These are phyloP conservation scores for Masnerella sp. DNA, from an alignment of 2,888 invertebrate genomes.

Conservation along the genomic window DNA sequence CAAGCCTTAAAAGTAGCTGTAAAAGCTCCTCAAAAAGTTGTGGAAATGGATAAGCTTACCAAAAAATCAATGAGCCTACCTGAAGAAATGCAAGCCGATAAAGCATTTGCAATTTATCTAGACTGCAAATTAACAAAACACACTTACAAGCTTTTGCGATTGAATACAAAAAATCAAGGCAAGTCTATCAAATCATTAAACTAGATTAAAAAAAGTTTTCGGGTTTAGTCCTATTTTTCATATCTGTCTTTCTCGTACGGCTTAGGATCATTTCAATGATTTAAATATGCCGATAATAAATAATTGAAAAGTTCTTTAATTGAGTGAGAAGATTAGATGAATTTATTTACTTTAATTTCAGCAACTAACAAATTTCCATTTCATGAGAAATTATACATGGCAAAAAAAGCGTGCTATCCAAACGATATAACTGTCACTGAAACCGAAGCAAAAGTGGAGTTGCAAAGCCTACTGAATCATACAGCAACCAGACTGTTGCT, in stretches of 20 bases:
- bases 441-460: not conserved
- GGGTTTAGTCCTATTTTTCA: too few species aligned
- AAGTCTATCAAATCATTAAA: not conserved
- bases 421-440: not conserved
- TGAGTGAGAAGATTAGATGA: too few species aligned
- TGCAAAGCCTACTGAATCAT: constrained; percentile 1
- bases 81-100: not conserved
- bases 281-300: too few species aligned
- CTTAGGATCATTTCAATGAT: too few species aligned
- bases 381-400: not conserved
- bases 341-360: constrained; percentile 8
- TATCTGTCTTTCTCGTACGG: too few species aligned
- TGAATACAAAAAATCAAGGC: constrained; percentile 12
- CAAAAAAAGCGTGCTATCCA: constrained; percentile 12
- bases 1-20: not conserved
- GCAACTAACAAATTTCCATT: not conserved
- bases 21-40: not conserved
- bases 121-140: constrained; percentile 20
- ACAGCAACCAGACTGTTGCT: not conserved
- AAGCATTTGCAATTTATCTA: constrained; percentile 13
- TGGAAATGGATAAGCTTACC: not conserved
- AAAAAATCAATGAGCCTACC: not conserved
- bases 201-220: too few species aligned
- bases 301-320: too few species aligned
- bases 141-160: constrained; percentile 9